Evolutionary conservation across 2,113 vertebrate species (phyloP).

Genomic region (Odontesthes bonariensis): DNA sequence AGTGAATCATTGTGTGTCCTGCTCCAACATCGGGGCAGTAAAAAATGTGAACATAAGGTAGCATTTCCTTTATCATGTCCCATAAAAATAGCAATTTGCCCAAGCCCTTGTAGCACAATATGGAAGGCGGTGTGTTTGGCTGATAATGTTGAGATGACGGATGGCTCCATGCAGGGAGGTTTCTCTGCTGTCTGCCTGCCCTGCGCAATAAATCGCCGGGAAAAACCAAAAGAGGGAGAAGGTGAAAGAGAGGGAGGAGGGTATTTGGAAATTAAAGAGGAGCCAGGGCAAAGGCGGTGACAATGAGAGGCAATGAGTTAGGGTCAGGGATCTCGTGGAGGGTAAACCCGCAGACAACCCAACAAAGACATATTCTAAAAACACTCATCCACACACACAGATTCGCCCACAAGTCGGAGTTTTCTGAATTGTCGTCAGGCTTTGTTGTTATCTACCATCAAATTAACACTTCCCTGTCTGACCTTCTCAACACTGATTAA

Average conservation of each 20-base stretch:
- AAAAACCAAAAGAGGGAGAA: slow-evolving; percentile 68
- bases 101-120: slow-evolving; percentile 93
- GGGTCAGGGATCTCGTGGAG: slow-evolving; percentile 49
- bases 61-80: slow-evolving; percentile 96
- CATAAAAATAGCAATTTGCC: slow-evolving; percentile 98
- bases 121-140: slow-evolving; percentile 93
- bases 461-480: neutral
- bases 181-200: slow-evolving; percentile 85
- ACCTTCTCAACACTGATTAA: slow-evolving; percentile 6
- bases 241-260: slow-evolving; percentile 2
- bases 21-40: slow-evolving; percentile 85
- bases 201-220: slow-evolving; percentile 83
- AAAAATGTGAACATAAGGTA: slow-evolving; percentile 95
- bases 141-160: slow-evolving; percentile 97
- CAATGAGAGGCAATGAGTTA: slow-evolving; percentile 48
- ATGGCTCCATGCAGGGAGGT: slow-evolving; percentile 91
- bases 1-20: slow-evolving; percentile 76
- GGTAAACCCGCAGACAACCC: slow-evolving; percentile 31
- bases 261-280: slow-evolving; percentile 56
- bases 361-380: neutral
- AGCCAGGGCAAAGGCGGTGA: slow-evolving; percentile 20
- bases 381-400: neutral
- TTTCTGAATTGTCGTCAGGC: neutral
- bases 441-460: neutral
- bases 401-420: neutral